Base-by-base conservation (phyloP, 1,140 invertebrate species). In the Doryteuthis pealeii region DNA sequence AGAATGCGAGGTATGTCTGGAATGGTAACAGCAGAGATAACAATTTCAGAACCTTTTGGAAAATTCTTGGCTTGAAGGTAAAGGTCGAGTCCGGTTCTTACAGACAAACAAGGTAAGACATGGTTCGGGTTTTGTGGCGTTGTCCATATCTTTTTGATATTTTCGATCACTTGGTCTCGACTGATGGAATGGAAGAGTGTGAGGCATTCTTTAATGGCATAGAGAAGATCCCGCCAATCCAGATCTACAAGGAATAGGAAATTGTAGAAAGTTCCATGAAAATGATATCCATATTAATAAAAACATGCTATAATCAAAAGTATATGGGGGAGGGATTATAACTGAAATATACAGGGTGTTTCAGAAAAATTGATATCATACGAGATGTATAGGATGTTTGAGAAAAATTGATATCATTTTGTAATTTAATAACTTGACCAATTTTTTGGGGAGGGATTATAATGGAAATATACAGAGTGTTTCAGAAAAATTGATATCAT, bases 21-120 rank as follows among this genome's bases (percentile, higher is more conserved):
- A 77, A 89, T 89, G 74, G 88, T 89, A 14, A 89, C 82, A 54
- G 88, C 88, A 18, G 87, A 85, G 83, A 89, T 85, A 33, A 89
- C 87, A 65, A 89, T 77, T 76, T 89, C 87, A 71, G 87, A 87
- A 32, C 84, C 86, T 49, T 76, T 71, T 2, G 86, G 86, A 76
- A 86, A 88, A 15, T 82, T 79, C 73, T 81, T 82, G 15, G 83
- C 82, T 68, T 73, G 75, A 15, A 88, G 77, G 73, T 79, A 89
- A 18, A 89, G 79, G 75, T 89, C 87, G 75, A 89, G 78, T 32
- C 79, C 86, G 71, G 82, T 83, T 69, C 88, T 77, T 12, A 87
- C 87, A 32, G 85, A 87, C 18, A 88, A 81, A 69, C 83, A 83
- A 22, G 85, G 82, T 40, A 88, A 65, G 4, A 86, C 83, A 71